A percentile compares a stretch with the other conserved stretches of the same genome.
phyloP scores from a whole-genome alignment of 92 coral and sea anemone genomes.

The Anthopleura xanthogrammica region DNA sequence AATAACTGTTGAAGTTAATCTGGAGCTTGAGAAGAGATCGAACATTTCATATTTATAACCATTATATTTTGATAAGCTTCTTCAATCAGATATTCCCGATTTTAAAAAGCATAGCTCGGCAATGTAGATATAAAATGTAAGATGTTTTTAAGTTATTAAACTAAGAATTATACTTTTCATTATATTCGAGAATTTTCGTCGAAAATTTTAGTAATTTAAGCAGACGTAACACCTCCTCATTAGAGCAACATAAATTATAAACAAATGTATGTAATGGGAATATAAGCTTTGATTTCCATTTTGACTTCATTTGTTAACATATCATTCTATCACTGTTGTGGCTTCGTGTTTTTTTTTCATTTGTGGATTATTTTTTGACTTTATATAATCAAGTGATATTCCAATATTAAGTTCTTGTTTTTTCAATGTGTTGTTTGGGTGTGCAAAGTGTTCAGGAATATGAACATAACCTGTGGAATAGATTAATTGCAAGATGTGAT shows the following conservation, averaged over 20 bases:
- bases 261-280: not conserved
- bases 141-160: not conserved
- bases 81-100: not conserved
- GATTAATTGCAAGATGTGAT: too few relatives aligned
- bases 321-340: not conserved
- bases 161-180: not conserved
- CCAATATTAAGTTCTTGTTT: too few relatives aligned
- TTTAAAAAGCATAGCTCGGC: not conserved
- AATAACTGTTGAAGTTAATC: not conserved
- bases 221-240: not conserved
- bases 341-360: not conserved
- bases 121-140: not conserved
- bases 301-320: not conserved
- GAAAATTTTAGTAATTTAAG: not conserved
- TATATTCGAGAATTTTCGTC: not conserved
- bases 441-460: too few relatives aligned
- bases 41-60: not conserved
- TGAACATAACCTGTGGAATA: too few relatives aligned
- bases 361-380: too few relatives aligned
- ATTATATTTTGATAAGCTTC: not conserved
- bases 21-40: not conserved
- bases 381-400: not conserved
- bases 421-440: too few relatives aligned
- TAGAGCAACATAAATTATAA: not conserved
- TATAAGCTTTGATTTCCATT: not conserved